These are phyloP conservation scores for Myotis findleyi DNA, from an alignment of 2,797 vertebrate species.

Conservation along the genomic window DNA sequence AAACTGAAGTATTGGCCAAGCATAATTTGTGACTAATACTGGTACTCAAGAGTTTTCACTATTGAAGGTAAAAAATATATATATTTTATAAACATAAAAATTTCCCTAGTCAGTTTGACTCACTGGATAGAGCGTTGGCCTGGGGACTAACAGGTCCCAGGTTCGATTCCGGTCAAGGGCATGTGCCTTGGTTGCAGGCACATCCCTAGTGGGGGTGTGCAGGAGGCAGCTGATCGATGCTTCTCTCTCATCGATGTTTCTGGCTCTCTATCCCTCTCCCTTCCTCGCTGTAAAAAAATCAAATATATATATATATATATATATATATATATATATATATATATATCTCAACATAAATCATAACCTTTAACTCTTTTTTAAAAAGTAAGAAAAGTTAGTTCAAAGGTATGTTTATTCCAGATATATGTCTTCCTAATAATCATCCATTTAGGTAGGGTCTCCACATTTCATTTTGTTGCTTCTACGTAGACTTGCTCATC, in stretches of 20 bases:
- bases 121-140: no score
- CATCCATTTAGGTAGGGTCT: not conserved
- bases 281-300: no score
- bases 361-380: not conserved
- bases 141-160: no score
- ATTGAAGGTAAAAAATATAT: not conserved
- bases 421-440: not conserved
- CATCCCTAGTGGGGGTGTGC: no score
- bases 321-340: no score
- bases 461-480: not conserved
- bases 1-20: not conserved
- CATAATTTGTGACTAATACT: not conserved
- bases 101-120: no score
- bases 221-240: no score
- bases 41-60: not conserved
- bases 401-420: not conserved
- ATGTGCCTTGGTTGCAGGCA: no score
- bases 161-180: no score
- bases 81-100: no score
- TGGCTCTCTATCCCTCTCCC: no score
- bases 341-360: conserved; percentile 1
- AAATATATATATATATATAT: not conserved
- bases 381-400: not conserved
- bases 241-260: no score
- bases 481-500: not conserved